Percentiles rank a stretch among this genome's conserved stretches.
These are phyloP conservation scores for Xenus cinereus DNA, from an alignment of 2,113 vertebrate species.

Conservation along the genomic window DNA sequence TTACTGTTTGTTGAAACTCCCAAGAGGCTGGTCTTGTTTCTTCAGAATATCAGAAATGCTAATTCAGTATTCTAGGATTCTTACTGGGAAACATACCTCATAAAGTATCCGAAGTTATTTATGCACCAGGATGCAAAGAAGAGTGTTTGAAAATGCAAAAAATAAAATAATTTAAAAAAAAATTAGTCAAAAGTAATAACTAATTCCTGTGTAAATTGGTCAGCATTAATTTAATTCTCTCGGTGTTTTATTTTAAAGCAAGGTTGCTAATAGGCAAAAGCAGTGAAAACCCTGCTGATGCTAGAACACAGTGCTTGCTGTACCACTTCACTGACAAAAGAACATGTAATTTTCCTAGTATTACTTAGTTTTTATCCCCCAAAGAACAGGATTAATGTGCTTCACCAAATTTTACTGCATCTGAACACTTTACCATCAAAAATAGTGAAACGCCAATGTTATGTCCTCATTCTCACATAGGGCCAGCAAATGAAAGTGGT, in stretches of 20 bases:
- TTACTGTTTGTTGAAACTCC: background rate
- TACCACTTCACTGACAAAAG: background rate
- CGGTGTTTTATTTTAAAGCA: background rate
- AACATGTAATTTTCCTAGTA: background rate
- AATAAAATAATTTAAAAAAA: too few species aligned
- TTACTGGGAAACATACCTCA: background rate
- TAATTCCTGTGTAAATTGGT: background rate
- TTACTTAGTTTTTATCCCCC: background rate
- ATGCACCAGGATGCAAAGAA: background rate
- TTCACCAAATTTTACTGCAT: background rate
- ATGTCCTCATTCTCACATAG: constrained; percentile 63
- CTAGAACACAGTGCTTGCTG: background rate
- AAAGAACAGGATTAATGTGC: background rate
- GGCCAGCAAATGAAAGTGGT: constrained; percentile 80
- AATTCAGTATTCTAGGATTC: background rate
- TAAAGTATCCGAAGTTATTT: background rate
- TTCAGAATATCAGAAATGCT: background rate
- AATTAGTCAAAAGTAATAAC: background rate
- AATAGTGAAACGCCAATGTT: background rate
- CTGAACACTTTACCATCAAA: background rate
- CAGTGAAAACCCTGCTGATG: background rate
- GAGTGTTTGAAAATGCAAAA: background rate
- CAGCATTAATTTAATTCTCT: background rate
- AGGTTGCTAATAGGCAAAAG: background rate
- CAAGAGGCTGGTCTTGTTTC: background rate